Evolutionary conservation across 2,797 vertebrate genomes (phyloP), one percentile per base, ranked within the genome.

Genomic region (Macropus fuliginosus): DNA sequence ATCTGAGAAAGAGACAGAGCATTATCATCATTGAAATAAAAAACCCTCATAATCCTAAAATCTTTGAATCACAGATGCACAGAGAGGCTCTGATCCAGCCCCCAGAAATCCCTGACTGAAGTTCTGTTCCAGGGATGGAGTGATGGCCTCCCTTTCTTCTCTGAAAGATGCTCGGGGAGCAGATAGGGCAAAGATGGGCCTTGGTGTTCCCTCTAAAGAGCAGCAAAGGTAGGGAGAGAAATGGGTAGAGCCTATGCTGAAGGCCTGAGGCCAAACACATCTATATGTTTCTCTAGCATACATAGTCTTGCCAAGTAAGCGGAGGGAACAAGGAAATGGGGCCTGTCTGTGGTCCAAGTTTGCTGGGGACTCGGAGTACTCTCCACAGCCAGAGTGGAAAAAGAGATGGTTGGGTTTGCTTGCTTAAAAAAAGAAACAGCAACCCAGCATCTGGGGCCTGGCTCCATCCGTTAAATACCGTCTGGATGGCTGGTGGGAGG

Each of bases 401-500:
- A 87, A 87, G 74, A 40, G 40, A 87, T 87, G 74, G 74, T 46
- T 87, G 74, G 40, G 74, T 87, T 87, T 87, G 74, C 74, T 87
- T 87, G n/a, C 21, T 87, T 87, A 87, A 50, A 46, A 81, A 87
- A 87, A 87, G 74, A 40, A 74, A 74, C 74, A 87, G 50, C 74
- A 87, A 87, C 40, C 34, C 40, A 46, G 74, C 74, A 87, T 87
- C 74, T 87, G 74, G 74, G 74, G 24, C 74, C 74, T 87, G 74
- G 74, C 74, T 87, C 74, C 74, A 46, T 87, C 74, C 74, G 3
- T 28, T 87, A 87, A 87, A 87, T 87, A 87, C 40, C 9, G 74
- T 87, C 74, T 87, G 74, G 74, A 46, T 87, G 74, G 74, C 74
- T 87, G 40, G 74, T 87, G 74, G 74, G 74, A 87, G 74, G 74